Conservation (phyloP, 2,113 vertebrate genomes). For the Euleptes europaea region DNA sequence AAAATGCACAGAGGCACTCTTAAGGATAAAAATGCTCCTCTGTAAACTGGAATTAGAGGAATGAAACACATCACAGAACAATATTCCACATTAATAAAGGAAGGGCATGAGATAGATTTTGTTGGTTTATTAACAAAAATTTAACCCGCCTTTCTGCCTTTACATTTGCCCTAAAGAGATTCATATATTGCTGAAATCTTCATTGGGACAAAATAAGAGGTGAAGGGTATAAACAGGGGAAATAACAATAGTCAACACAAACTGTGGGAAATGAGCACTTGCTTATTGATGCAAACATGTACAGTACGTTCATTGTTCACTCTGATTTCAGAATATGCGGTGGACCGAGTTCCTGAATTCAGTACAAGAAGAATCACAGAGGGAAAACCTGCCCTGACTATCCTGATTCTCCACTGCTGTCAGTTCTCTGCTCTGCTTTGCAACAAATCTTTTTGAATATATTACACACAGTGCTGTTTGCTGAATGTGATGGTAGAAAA, state of each 20-base stretch:
- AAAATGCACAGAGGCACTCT: too few relatives aligned
- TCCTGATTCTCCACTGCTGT: conserved; percentile 23
- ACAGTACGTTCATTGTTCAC: neutral
- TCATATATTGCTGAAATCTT: neutral
- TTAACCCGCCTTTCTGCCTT: too few relatives aligned
- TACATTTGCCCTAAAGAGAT: too few relatives aligned
- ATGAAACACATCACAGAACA: too few relatives aligned
- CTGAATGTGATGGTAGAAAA: conserved; percentile 42
- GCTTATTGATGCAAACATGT: neutral
- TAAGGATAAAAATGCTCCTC: too few relatives aligned
- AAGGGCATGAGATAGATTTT: too few relatives aligned
- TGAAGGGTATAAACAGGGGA: neutral
- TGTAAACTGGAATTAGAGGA: too few relatives aligned
- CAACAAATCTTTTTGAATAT: conserved; percentile 34
- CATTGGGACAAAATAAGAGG: neutral
- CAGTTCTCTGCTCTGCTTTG: conserved; percentile 43
- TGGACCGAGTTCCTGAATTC: neutral
- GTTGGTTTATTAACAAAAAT: too few relatives aligned
- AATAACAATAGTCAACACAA: neutral
- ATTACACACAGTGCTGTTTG: conserved; percentile 33
- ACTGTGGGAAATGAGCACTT: neutral
- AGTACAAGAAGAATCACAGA: neutral
- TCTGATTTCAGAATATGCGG: neutral
- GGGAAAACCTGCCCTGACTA: neutral
- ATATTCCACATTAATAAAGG: too few relatives aligned